Conservation (phyloP, 2,797 vertebrate species). For the Catostomus latipinnis region DNA sequence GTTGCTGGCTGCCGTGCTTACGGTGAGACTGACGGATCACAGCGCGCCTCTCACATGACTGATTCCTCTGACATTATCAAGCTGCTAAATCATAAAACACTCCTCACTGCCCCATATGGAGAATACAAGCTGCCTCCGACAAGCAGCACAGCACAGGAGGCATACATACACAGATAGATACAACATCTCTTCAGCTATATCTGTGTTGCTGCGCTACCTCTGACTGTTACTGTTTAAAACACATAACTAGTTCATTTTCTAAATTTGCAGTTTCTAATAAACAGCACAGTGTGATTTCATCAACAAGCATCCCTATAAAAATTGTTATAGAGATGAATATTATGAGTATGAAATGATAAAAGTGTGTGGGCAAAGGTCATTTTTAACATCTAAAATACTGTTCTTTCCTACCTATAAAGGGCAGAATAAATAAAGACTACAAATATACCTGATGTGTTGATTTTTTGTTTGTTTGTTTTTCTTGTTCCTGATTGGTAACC, state of each 20-base stretch:
- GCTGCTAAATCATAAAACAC: conserved; percentile 51
- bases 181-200: background rate
- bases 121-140: conserved; percentile 35
- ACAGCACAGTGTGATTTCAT: conserved; percentile 1
- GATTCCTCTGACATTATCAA: conserved; percentile 59
- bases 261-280: background rate
- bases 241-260: background rate
- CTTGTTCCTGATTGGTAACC: no score
- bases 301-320: background rate
- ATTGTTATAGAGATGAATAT: conserved; percentile 7
- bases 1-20: conserved; percentile 53
- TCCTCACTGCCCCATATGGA: conserved; percentile 31
- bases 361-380: conserved; percentile 28
- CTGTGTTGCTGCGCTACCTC: no score
- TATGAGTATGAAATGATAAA: conserved; percentile 11
- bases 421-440: background rate
- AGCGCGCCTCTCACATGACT: conserved; percentile 52
- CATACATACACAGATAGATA: conserved; percentile 5
- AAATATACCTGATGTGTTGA: background rate
- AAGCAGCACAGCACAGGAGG: conserved; percentile 28
- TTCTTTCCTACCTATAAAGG: conserved; percentile 6
- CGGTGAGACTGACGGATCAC: conserved; percentile 66
- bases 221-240: conserved; percentile 7
- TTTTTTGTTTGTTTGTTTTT: no score
- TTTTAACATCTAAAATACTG: background rate